Evolutionary conservation across 2,888 invertebrate genomes (phyloP), one percentile per base, ranked within the genome.

Genomic region (Graphium colonna): DNA sequence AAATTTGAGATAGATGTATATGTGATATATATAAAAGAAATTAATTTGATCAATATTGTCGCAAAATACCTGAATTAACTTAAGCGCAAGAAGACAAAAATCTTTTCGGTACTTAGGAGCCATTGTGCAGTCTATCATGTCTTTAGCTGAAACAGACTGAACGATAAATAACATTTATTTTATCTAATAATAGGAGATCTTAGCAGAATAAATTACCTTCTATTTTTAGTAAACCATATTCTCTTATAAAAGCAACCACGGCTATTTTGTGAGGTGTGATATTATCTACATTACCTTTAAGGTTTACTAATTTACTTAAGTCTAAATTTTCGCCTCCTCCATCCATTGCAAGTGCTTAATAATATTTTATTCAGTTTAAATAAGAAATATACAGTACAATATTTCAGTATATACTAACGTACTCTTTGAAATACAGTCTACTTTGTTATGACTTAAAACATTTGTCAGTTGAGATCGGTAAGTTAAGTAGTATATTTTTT

Each of bases 251-350:
- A 52, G 95, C 91, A 3, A 95, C 91, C 9, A 96, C 93, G 1
- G 94, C 92, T 63, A 96, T 91, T 91, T 95, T 95, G 68, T 96
- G 95, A 0, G 96, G 95, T 0, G 96, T 96, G 48, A 96, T 82
- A 67, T 91, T 92, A 77, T 94, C 94, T 60, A 89, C 84, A 64
- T 90, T 83, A 36, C 82, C 81, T 65, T 82, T 87, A 4, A 74
- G 63, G 58, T 81, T 85, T 17, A 82, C 75, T 51, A 87, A 62
- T 67, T 84, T 89, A 9, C 77, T 68, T 55, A 83, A 76, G 63
- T 90, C 90, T 36, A 77, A 58, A 67, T 77, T 82, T 51, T 89
- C 87, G 57, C 62, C 69, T 3, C 67, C 77, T 26, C 62, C 26
- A 54, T 88, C 88, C 88, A 88, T 88, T 45, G 12, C 21, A 33